These are phyloP conservation scores for Montipora capitata DNA, from an alignment of 92 coral and sea anemone genomes.

Conservation along the genomic window DNA sequence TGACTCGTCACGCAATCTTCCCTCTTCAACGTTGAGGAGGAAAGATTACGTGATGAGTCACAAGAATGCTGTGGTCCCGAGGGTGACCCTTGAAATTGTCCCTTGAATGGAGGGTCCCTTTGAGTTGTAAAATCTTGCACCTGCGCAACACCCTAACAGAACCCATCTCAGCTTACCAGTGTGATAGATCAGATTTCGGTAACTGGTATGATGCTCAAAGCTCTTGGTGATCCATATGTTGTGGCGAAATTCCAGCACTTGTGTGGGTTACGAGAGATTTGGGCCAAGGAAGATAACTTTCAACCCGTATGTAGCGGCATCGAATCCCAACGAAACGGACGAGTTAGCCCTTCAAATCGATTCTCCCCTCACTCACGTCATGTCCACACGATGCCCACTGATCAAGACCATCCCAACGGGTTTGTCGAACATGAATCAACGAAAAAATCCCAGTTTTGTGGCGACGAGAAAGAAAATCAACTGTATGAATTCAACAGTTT, in stretches of 20 bases:
- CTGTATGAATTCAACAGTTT: slow-evolving; percentile 80
- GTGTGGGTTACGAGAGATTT: slow-evolving; percentile 84
- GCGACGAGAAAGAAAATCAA: slow-evolving; percentile 44
- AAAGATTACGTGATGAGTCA: too few relatives aligned
- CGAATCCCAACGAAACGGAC: slow-evolving; percentile 64
- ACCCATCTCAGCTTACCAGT: neutral
- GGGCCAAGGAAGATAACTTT: slow-evolving; percentile 30
- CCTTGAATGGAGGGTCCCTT: too few relatives aligned
- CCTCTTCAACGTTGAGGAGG: too few relatives aligned
- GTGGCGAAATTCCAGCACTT: slow-evolving; percentile 90
- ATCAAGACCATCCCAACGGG: slow-evolving; percentile 53
- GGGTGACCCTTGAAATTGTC: too few relatives aligned
- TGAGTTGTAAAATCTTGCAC: too few relatives aligned
- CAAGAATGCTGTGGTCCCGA: too few relatives aligned
- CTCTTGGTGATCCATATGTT: slow-evolving; percentile 89
- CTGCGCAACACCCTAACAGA: too few relatives aligned
- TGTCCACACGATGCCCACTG: neutral
- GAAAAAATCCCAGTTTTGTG: slow-evolving; percentile 42
- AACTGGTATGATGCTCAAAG: slow-evolving; percentile 79
- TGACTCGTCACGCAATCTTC: too few relatives aligned
- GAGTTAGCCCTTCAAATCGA: slow-evolving; percentile 13
- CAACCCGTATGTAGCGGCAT: slow-evolving; percentile 25
- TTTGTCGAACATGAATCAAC: slow-evolving; percentile 51
- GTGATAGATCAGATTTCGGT: neutral
- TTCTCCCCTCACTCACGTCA: slow-evolving; percentile 18